Evolutionary conservation across 2,888 invertebrate species (phyloP), one percentile per base, ranked within the genome.

Genomic region (Orthosia gracilis): DNA sequence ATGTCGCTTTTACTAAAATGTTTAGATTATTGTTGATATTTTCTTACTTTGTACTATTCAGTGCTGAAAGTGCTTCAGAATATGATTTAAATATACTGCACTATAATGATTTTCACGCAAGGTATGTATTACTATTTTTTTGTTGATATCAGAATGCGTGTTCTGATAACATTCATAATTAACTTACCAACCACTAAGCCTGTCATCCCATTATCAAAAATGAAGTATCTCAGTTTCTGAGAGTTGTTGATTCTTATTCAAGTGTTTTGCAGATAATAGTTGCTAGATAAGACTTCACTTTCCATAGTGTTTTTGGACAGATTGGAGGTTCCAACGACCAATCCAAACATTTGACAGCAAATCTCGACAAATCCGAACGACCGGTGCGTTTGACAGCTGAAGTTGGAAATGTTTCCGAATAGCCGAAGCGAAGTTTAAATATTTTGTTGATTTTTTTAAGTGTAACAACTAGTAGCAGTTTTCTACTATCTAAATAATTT

Each of bases 81-180:
- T 95, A 91, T 84, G 87, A 90, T 0, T 83, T 96, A 52, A 96
- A 95, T 80, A 94, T 96, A 76, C 72, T 96, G 45, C 96, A 96
- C 86, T 95, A 94, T 68, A 96, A 96, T 89, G 95, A 96, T 82
- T 95, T 95, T 81, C 95, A 95, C 85, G 96, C 95, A 9, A 92
- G 95, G 96, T 95, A 86, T 87, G 85, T 80, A 12, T 45, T 1
- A 26, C 21, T 15, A 2, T 55, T 40, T 31, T 21, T 17, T 45
- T 26, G 15, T 4, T 9, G 45, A 7, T 18, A 63, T 57, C 4
- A 45, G 11, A 17, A 12, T 59, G n/a, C 4, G 21, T 59, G n/a
- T 59, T 4, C 11, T 26, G 26, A 17, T n/a, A 47, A n/a, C 9
- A 40, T 40, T 40, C 40, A 17, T n/a, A 31, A n/a, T 40, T n/a